These are phyloP conservation scores for Polypterus senegalus DNA, from an alignment of 2,113 vertebrate genomes.

Conservation along the genomic window DNA sequence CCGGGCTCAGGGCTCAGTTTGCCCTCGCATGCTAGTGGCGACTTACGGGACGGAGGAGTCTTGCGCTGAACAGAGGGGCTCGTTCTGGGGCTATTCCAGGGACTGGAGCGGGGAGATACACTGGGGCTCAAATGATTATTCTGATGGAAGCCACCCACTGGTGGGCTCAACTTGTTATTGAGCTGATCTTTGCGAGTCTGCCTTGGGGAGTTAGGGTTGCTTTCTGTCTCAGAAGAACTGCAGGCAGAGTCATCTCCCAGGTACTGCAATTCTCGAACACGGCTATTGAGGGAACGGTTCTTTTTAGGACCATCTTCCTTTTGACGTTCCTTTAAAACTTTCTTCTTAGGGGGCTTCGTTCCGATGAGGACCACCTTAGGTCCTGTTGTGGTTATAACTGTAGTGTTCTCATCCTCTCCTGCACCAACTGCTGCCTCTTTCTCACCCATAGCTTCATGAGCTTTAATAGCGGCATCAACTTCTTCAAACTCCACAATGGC, in stretches of 20 bases:
- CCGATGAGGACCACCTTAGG: constrained; percentile 83
- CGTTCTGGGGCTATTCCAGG: constrained; percentile 74
- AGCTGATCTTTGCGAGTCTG: constrained; percentile 54
- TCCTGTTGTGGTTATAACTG: constrained; percentile 40
- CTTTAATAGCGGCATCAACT: constrained; percentile 76
- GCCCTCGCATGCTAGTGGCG: constrained; percentile 63
- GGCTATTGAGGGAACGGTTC: constrained; percentile 70
- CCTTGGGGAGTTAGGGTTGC: constrained; percentile 73
- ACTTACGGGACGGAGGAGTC: constrained; percentile 53
- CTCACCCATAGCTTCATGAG: constrained; percentile 61
- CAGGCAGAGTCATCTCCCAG: constrained; percentile 80
- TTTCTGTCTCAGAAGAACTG: constrained; percentile 88
- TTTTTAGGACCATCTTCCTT: constrained; percentile 53
- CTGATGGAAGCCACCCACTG: constrained; percentile 43
- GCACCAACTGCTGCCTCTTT: constrained; percentile 37
- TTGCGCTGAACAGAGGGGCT: constrained; percentile 75
- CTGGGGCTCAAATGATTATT: constrained; percentile 78
- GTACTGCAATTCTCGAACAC: constrained; percentile 83
- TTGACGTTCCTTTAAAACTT: constrained; percentile 66
- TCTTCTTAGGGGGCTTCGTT: constrained; percentile 88
- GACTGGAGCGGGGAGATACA: constrained; percentile 78
- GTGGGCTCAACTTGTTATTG: constrained; percentile 65
- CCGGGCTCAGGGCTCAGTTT: constrained; percentile 53
- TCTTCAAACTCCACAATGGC: constrained; percentile 92
- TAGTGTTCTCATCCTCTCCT: constrained; percentile 22